A percentile compares a stretch with the other conserved stretches of the same genome.
Conservation (phyloP, 2,113 vertebrate species). For the Gadus macrocephalus region DNA sequence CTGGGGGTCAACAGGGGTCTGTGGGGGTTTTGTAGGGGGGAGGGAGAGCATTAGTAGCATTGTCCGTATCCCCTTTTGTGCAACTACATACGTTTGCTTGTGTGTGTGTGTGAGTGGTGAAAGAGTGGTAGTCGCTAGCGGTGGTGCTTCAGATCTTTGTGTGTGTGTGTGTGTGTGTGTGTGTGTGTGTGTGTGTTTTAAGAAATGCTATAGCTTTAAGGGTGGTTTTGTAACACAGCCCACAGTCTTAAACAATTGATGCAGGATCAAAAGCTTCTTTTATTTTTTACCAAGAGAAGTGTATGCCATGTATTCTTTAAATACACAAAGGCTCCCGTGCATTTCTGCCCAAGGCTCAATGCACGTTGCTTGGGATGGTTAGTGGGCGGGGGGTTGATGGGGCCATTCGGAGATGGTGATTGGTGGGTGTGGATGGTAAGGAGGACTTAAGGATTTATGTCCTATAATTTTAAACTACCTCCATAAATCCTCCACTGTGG, state of each 20-base stretch:
- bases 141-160: background rate
- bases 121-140: background rate
- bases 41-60: too few relatives aligned
- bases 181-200: background rate
- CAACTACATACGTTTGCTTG: background rate
- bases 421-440: background rate
- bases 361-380: background rate
- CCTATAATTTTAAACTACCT: too few relatives aligned
- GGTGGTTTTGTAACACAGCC: background rate
- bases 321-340: background rate
- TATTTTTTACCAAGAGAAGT: constrained; percentile 7
- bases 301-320: constrained; percentile 44
- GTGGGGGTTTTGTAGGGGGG: too few relatives aligned
- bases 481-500: too few relatives aligned
- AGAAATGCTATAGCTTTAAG: too few relatives aligned
- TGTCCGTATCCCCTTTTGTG: too few relatives aligned
- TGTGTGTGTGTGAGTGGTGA: background rate
- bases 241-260: background rate
- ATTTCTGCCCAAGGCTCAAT: background rate
- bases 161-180: background rate
- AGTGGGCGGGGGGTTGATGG: background rate
- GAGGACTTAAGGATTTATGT: background rate
- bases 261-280: background rate
- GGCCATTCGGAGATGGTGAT: background rate
- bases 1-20: too few relatives aligned